Evolutionary conservation across 2,888 invertebrate genomes (phyloP).

Genomic region (Acanthosepion pharaonis): DNA sequence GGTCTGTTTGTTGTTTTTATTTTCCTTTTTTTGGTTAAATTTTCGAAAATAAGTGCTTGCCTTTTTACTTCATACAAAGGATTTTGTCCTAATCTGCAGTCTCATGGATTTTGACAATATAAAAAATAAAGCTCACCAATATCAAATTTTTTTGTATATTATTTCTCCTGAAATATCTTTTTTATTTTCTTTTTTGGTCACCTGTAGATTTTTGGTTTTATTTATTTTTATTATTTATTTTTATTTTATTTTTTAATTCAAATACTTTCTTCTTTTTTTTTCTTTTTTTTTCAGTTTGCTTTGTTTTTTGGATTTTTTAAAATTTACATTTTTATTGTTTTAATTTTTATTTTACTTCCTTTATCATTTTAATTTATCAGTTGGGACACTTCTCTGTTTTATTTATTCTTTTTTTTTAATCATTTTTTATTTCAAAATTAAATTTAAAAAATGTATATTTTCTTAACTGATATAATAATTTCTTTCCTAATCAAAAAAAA

Average conservation of each 20-base stretch:
- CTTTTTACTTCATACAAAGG: neutral
- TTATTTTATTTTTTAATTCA: neutral
- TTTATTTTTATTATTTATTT: neutral
- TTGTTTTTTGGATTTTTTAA: too few species aligned
- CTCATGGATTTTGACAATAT: neutral
- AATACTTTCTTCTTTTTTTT: too few species aligned
- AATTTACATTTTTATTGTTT: neutral
- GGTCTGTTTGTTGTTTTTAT: too few species aligned
- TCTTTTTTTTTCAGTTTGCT: neutral
- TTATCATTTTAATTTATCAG: neutral
- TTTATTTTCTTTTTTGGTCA: too few species aligned
- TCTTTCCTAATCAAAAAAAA: too few species aligned
- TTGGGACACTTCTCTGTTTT: neutral
- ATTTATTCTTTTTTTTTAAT: neutral
- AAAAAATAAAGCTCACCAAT: neutral
- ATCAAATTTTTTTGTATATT: too few species aligned
- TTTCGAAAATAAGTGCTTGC: neutral
- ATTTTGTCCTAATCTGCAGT: neutral
- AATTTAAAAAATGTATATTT: neutral
- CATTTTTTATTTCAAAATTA: neutral
- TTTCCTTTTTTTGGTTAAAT: too few species aligned
- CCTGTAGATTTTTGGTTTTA: neutral
- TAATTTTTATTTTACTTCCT: neutral
- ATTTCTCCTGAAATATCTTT: too few species aligned
- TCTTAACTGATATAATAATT: neutral